Evolutionary conservation across 2,113 vertebrate species (phyloP).

Genomic region (Corythaeola cristata): DNA sequence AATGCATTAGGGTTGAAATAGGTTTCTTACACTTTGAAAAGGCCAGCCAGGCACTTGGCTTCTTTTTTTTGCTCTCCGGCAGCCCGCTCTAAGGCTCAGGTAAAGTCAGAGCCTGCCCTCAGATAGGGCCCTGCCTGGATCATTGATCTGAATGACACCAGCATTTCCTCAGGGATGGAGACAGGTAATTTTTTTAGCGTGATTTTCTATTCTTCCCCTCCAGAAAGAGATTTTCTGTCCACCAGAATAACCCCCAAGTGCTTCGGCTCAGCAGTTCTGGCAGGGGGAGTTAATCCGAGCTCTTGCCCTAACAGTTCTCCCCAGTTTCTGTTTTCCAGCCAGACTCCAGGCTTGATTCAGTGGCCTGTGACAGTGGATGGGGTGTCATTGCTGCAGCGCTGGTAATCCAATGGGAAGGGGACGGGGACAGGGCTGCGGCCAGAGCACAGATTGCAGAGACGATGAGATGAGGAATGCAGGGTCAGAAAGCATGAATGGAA

Average conservation of each 20-base stretch:
- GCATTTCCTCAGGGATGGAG: neutral
- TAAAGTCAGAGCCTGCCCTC: neutral
- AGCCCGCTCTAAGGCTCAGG: neutral
- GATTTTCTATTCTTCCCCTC: neutral
- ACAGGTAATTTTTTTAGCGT: neutral
- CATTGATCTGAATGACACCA: neutral
- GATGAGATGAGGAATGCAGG: neutral
- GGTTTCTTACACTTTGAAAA: neutral
- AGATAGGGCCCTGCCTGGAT: neutral
- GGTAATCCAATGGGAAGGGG: neutral
- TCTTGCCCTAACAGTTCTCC: neutral
- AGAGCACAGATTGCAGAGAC: neutral
- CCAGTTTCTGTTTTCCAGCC: neutral
- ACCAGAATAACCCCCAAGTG: neutral
- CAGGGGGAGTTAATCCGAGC: neutral
- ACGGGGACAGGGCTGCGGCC: neutral
- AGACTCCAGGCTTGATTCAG: neutral
- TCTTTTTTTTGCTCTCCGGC: neutral
- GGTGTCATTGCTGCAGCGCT: neutral
- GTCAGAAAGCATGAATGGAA: neutral
- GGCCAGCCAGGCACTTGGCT: neutral
- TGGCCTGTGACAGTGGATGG: neutral
- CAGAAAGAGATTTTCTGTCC: neutral
- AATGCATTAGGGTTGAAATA: neutral
- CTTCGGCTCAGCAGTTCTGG: neutral